Evolutionary conservation across 2,113 vertebrate genomes (phyloP).

Genomic region (Elachura formosa): DNA sequence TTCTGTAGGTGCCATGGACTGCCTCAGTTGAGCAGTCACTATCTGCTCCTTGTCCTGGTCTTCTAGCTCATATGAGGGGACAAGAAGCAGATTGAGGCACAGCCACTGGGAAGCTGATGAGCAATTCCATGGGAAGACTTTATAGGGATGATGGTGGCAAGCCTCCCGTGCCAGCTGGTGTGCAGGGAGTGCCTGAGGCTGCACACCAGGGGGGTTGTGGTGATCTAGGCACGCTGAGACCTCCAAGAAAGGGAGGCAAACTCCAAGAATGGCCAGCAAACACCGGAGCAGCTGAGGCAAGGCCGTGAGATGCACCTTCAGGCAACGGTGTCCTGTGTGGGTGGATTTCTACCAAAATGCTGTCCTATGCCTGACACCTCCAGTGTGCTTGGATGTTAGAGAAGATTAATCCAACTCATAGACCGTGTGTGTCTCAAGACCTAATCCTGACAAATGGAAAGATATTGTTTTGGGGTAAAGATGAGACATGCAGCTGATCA

Average conservation of each 20-base stretch:
- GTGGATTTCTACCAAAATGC: background rate
- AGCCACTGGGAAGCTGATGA: background rate
- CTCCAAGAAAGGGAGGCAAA: background rate
- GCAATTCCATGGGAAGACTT: background rate
- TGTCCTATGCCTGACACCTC: background rate
- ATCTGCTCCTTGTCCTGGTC: background rate
- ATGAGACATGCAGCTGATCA: background rate
- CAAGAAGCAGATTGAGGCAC: background rate
- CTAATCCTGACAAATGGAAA: background rate
- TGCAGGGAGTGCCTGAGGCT: background rate
- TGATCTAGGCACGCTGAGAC: background rate
- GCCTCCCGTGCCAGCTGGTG: background rate
- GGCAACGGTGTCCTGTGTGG: accelerated
- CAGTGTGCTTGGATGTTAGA: background rate
- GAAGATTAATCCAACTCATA: background rate
- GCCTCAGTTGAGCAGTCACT: background rate
- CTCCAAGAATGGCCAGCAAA: background rate
- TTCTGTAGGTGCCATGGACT: background rate
- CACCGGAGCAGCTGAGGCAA: background rate
- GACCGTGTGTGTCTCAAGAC: background rate
- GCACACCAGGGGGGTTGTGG: background rate
- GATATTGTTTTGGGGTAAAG: background rate
- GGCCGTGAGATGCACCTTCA: background rate
- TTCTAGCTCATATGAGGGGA: background rate
- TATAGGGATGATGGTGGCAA: background rate